These are phyloP conservation scores for Megaleporinus macrocephalus DNA, from an alignment of 2,113 vertebrate species.

Conservation along the genomic window DNA sequence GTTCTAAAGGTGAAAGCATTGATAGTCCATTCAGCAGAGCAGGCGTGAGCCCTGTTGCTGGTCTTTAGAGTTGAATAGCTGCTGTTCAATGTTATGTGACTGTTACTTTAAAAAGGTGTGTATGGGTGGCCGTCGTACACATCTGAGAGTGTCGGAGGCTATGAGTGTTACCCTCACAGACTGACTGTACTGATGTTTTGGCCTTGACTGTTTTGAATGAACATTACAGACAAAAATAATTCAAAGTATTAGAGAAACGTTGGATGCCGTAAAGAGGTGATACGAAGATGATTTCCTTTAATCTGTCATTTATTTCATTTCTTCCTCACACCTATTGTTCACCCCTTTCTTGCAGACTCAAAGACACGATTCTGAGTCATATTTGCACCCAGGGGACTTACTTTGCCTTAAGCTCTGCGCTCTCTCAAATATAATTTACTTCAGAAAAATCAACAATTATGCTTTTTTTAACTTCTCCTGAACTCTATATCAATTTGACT, in stretches of 20 bases:
- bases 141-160: not conserved
- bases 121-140: not conserved
- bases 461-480: not conserved
- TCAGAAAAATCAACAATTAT: constrained; percentile 21
- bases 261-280: not conserved
- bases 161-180: not conserved
- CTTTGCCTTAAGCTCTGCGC: not conserved
- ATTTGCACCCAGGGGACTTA: not conserved
- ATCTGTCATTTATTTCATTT: constrained; percentile 1
- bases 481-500: constrained; percentile 4
- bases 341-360: not conserved
- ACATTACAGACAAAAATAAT: not conserved
- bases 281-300: not conserved
- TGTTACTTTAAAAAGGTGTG: not conserved
- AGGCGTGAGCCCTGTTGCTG: not conserved
- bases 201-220: not conserved
- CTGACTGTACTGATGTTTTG: not conserved
- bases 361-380: not conserved
- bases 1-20: not conserved
- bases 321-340: not conserved
- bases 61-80: not conserved
- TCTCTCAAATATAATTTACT: not conserved
- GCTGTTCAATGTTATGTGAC: not conserved
- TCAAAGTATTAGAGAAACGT: not conserved
- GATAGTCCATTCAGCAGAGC: not conserved